phyloP scores from a whole-genome alignment of 2,888 invertebrate genomes.

The Drosophila stalkeri region DNA sequence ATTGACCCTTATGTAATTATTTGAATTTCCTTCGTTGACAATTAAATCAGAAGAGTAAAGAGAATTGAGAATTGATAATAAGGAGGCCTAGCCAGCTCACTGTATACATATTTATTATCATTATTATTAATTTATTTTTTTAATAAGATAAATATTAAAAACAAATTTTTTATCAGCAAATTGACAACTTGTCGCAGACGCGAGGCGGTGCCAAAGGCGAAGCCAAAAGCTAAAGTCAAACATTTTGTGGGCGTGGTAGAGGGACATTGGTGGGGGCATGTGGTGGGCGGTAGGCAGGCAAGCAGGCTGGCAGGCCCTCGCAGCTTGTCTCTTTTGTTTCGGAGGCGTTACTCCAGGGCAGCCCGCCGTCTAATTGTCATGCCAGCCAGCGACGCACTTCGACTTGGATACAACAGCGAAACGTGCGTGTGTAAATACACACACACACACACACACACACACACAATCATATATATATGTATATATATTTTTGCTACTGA shows the following conservation, averaged over 20 bases:
- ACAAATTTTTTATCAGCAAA: no score
- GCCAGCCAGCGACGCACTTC: conserved; percentile 73
- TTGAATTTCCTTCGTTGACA: no score
- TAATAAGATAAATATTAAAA: no score
- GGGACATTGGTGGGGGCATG: background rate
- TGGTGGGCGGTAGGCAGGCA: background rate
- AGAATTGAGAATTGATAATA: no score
- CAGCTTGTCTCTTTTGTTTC: conserved; percentile 61
- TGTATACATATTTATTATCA: no score
- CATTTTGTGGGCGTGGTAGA: background rate
- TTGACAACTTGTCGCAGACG: conserved; percentile 54
- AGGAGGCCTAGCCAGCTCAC: no score
- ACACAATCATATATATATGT: no score
- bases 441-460: background rate
- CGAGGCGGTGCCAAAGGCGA: conserved; percentile 10
- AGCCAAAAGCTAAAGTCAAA: conserved; percentile 6
- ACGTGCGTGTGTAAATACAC: conserved; percentile 10
- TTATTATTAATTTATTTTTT: no score
- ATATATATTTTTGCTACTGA: conserved; percentile 62
- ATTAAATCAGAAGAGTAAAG: no score
- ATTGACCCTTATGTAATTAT: no score
- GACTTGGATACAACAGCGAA: conserved; percentile 32
- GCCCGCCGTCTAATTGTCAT: conserved; percentile 75
- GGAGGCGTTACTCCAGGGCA: conserved; percentile 73
- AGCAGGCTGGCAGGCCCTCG: conserved; percentile 3